Conservation (phyloP, 2,888 invertebrate genomes). For the Anagyrus pseudococci region DNA sequence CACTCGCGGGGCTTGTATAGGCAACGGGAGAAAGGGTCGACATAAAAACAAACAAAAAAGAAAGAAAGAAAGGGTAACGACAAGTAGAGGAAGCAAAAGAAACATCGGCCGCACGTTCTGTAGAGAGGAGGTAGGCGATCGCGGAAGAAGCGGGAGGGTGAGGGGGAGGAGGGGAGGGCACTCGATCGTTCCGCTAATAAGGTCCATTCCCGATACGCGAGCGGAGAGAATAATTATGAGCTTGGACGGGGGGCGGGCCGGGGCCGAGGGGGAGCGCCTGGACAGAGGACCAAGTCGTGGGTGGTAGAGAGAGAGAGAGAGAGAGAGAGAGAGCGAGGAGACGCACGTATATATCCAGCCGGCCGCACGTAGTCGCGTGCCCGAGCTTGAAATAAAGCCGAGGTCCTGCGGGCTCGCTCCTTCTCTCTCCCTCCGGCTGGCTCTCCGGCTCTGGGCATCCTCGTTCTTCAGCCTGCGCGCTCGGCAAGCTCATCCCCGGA, state of each 20-base stretch:
- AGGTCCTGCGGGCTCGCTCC: too few species aligned
- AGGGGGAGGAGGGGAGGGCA: neutral
- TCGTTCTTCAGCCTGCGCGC: too few species aligned
- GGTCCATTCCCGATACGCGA: conserved; percentile 46
- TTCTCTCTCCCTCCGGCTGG: conserved; percentile 10
- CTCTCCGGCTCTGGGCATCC: too few species aligned
- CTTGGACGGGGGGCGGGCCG: conserved; percentile 53
- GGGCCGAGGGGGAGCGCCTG: too few species aligned
- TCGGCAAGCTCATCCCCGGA: conserved; percentile 3
- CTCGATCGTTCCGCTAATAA: conserved; percentile 44
- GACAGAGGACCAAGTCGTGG: too few species aligned
- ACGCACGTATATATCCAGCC: too few species aligned
- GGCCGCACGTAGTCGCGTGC: conserved; percentile 23
- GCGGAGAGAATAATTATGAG: conserved; percentile 59
- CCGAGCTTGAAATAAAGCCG: conserved; percentile 37
- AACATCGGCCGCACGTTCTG: neutral
- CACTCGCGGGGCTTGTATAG: too few species aligned
- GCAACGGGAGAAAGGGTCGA: too few species aligned
- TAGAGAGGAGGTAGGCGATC: too few species aligned
- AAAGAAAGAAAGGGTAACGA: neutral
- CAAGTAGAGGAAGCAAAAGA: conserved; percentile 29
- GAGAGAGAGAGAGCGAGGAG: too few species aligned
- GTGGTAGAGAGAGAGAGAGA: too few species aligned
- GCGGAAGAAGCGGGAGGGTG: conserved; percentile 21
- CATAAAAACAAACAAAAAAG: neutral